Base-by-base conservation (phyloP, 53 echinoderm and acorn worm genomes). In the Astropecten irregularis region DNA sequence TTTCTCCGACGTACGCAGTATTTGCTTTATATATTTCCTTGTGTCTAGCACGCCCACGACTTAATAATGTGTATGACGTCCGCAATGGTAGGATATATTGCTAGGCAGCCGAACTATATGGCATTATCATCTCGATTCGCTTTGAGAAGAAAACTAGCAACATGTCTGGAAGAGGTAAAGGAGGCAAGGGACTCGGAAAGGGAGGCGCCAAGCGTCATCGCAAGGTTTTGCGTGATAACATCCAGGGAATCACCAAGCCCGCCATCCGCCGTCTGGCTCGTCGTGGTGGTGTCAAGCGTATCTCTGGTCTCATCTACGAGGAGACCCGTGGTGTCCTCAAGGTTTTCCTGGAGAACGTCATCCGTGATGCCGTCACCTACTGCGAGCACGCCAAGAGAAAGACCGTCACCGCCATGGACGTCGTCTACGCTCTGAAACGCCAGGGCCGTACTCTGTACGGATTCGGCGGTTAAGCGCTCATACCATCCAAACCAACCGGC, bases 381-480 rank as follows among this genome's bases (percentile, higher is more conserved):
- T 88, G 88, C 63, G 91, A 91, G 71, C 91, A 91, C 70, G 88
- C 91, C 82, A 91, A 91, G 79, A 74, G 91, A 70, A 95, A 95
- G 90, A 95, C 95, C 64, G 95, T 95, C 95, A 95, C 95, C 81
- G 95, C 95, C 88, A 95, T 95, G 95, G 95, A 95, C 70, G 95
- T 95, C 70, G 95, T 95, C 74, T 95, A 95, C 86, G 95, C 95
- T 52, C 79, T 95, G 86, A 95, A 95, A 57, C 85, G 95, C 23
- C 95, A 95, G 54, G 95, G 95, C 71, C 92, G 95, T 82, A 95
- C 95, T 37, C 92, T 95, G 37, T 95, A 95, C 88, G 95, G 95
- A 81, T 95, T 95, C 79, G 95, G 95, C 62, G 79, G 79, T 46
- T 79, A 79, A 46, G 32, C 62, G 35, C 22, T 6, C 61, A 79